These are phyloP conservation scores for Apodemia zela DNA, from an alignment of 2,888 invertebrate genomes.

Conservation along the genomic window DNA sequence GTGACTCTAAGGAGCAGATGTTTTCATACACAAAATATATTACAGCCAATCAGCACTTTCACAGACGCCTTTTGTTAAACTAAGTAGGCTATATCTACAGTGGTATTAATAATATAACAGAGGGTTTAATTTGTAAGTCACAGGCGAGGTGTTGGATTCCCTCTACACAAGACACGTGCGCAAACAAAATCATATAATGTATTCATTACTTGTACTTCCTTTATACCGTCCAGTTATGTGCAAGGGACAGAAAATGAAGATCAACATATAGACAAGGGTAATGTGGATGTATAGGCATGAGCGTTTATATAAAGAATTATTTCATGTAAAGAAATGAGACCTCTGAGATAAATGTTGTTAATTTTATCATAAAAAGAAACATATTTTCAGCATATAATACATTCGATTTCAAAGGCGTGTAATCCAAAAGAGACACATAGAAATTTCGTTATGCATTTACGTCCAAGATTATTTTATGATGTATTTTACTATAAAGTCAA, in stretches of 20 bases:
- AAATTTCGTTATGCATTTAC: too few relatives aligned
- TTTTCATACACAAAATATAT: background rate
- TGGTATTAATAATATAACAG: slow-evolving; percentile 14
- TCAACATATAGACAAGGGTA: slow-evolving; percentile 47
- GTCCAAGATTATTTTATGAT: too few relatives aligned
- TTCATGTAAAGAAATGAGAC: too few relatives aligned
- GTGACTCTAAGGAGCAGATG: background rate
- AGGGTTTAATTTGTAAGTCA: slow-evolving; percentile 31
- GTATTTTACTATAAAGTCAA: too few relatives aligned
- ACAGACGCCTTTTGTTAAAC: background rate
- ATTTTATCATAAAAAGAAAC: too few relatives aligned
- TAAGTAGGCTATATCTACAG: background rate
- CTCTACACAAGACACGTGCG: slow-evolving; percentile 77
- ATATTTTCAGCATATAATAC: too few relatives aligned
- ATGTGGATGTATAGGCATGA: too few relatives aligned
- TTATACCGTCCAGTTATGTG: slow-evolving; percentile 65
- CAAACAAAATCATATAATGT: slow-evolving; percentile 66
- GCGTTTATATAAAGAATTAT: too few relatives aligned
- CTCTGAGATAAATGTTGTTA: too few relatives aligned
- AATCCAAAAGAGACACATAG: too few relatives aligned
- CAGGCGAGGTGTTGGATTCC: slow-evolving; percentile 66
- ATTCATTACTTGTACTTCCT: slow-evolving; percentile 80
- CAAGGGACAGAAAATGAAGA: slow-evolving; percentile 71
- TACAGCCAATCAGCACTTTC: background rate
- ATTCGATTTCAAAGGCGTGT: too few relatives aligned